These are phyloP conservation scores for Melanotaenia nigrans DNA, from an alignment of 2,797 vertebrate genomes.

Conservation along the genomic window DNA sequence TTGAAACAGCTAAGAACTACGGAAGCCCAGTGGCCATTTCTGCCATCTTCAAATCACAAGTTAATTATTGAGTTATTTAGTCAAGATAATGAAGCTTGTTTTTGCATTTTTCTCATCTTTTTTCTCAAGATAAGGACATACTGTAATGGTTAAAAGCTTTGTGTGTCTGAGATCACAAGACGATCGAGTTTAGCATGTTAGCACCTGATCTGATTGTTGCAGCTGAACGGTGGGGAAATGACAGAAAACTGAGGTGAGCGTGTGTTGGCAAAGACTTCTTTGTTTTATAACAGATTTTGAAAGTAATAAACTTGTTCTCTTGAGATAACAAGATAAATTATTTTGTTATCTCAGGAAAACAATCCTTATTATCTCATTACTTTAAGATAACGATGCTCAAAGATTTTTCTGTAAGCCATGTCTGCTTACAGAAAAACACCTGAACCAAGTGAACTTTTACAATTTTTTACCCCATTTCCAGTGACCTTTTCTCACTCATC, in stretches of 20 bases:
- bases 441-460: background rate
- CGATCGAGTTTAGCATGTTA: no score
- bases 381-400: background rate
- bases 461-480: no score
- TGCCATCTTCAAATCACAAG: background rate
- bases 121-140: no score
- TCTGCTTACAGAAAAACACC: background rate
- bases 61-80: background rate
- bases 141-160: no score
- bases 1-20: background rate
- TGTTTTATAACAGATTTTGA: background rate
- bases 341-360: background rate
- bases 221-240: background rate
- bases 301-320: background rate
- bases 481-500: background rate
- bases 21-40: background rate
- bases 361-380: background rate
- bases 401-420: background rate
- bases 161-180: no score
- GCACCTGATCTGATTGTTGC: background rate
- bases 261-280: background rate
- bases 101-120: no score
- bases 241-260: background rate
- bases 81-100: background rate
- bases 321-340: background rate